A percentile compares a stretch with the other conserved stretches of the same genome.
Conservation (phyloP, 2,797 vertebrate genomes). For the Tadarida brasiliensis region DNA sequence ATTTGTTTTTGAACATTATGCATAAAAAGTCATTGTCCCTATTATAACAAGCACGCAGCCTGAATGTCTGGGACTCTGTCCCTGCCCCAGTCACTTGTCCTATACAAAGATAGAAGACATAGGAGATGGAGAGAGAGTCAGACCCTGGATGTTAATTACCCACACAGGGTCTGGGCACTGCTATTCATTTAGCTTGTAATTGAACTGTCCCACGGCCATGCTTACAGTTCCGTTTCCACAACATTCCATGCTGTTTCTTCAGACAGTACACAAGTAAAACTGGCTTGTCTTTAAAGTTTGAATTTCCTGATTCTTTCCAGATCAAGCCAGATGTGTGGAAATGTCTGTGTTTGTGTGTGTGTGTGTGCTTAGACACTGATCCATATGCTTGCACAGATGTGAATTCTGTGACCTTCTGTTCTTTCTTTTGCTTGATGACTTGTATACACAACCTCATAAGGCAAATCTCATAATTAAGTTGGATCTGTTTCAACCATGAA, state of each 20-base stretch:
- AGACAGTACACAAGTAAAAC: slow-evolving; percentile 40
- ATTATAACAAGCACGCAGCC: neutral
- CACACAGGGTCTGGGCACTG: neutral
- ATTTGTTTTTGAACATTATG: slow-evolving; percentile 26
- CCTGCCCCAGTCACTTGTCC: neutral
- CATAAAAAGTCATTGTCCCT: neutral
- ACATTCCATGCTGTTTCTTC: slow-evolving; percentile 17
- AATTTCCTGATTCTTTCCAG: slow-evolving; percentile 59
- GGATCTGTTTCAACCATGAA: slow-evolving; percentile 80
- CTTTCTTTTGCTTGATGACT: slow-evolving; percentile 77
- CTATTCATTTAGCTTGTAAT: neutral
- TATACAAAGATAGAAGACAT: neutral
- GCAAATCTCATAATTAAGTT: slow-evolving; percentile 80
- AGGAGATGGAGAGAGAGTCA: neutral
- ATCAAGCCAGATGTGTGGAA: slow-evolving; percentile 71
- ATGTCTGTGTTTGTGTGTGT: neutral
- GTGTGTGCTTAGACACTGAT: slow-evolving; percentile 57
- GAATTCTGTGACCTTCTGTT: slow-evolving; percentile 81
- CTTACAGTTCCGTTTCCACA: neutral
- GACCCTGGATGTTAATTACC: neutral
- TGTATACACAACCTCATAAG: slow-evolving; percentile 76
- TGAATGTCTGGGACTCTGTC: neutral
- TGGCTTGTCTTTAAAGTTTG: slow-evolving; percentile 42
- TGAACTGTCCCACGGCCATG: neutral
- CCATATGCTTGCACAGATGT: slow-evolving; percentile 37